These are phyloP conservation scores for Myathropa florea DNA, from an alignment of 2,888 invertebrate species.

Conservation along the genomic window DNA sequence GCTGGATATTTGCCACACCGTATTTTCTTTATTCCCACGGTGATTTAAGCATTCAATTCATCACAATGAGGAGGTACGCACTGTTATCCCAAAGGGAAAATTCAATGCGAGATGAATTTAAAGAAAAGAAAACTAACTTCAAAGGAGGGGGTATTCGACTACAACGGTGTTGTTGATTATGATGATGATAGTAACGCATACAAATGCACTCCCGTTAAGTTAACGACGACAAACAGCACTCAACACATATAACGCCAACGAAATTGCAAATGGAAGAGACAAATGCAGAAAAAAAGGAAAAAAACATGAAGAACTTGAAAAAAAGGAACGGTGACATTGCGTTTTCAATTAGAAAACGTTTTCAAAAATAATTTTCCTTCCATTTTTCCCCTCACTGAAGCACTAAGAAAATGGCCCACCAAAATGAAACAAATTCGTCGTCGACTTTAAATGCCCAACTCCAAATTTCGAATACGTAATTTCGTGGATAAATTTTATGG, in stretches of 20 bases:
- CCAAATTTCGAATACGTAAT: slow-evolving; percentile 13
- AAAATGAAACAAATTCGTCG: neutral
- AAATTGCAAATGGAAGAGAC: slow-evolving; percentile 66
- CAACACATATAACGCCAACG: slow-evolving; percentile 52
- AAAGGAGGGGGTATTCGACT: neutral
- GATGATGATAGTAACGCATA: slow-evolving; percentile 56
- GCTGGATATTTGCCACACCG: neutral
- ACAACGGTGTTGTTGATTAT: slow-evolving; percentile 1
- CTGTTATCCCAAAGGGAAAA: slow-evolving; percentile 19
- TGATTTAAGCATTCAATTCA: neutral
- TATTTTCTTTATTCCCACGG: neutral
- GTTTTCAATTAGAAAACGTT: slow-evolving; percentile 44
- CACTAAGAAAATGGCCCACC: neutral
- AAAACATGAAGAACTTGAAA: slow-evolving; percentile 32
- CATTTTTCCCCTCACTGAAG: neutral
- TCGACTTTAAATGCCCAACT: neutral
- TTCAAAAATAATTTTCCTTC: neutral
- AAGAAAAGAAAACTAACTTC: slow-evolving; percentile 8
- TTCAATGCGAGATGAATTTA: slow-evolving; percentile 32
- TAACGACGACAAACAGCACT: slow-evolving; percentile 7
- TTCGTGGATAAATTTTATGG: slow-evolving; percentile 5
- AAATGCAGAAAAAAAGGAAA: slow-evolving; percentile 22
- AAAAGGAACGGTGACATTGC: slow-evolving; percentile 58
- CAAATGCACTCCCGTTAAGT: slow-evolving; percentile 55
- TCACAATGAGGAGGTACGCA: slow-evolving; percentile 27